These are phyloP conservation scores for Rugalucina vietnamica DNA, from an alignment of 2,888 invertebrate genomes.

Conservation along the genomic window DNA sequence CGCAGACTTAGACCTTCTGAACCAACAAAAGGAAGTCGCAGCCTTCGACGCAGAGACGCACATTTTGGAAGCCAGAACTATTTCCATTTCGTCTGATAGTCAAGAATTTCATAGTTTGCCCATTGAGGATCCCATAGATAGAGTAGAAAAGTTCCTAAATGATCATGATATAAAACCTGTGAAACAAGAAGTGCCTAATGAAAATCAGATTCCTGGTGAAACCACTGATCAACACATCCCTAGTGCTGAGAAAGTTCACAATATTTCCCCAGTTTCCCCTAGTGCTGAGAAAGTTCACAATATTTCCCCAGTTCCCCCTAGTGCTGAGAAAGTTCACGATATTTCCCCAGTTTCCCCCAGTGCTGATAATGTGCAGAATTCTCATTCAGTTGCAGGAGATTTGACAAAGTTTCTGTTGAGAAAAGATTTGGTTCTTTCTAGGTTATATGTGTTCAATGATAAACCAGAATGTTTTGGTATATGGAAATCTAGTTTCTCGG, in stretches of 20 bases:
- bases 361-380: too few relatives aligned
- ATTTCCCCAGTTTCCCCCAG: too few relatives aligned
- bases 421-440: neutral
- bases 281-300: too few relatives aligned
- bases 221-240: neutral
- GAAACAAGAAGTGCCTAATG: neutral
- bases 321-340: too few relatives aligned
- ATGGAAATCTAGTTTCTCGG: constrained; percentile 27
- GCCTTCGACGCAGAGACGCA: neutral
- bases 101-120: neutral
- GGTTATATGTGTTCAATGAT: constrained; percentile 19
- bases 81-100: neutral
- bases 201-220: neutral
- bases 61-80: neutral
- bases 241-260: too few relatives aligned
- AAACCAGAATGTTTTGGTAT: constrained; percentile 9
- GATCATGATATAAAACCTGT: neutral
- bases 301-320: too few relatives aligned
- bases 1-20: neutral
- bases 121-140: neutral
- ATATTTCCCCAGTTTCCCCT: too few relatives aligned
- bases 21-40: neutral
- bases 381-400: neutral
- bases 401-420: neutral
- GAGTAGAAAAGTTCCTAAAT: neutral